Percentiles rank a stretch among this genome's conserved stretches.
These are phyloP conservation scores for Sebastes taczanowskii DNA, from an alignment of 2,797 vertebrate species.

Conservation along the genomic window DNA sequence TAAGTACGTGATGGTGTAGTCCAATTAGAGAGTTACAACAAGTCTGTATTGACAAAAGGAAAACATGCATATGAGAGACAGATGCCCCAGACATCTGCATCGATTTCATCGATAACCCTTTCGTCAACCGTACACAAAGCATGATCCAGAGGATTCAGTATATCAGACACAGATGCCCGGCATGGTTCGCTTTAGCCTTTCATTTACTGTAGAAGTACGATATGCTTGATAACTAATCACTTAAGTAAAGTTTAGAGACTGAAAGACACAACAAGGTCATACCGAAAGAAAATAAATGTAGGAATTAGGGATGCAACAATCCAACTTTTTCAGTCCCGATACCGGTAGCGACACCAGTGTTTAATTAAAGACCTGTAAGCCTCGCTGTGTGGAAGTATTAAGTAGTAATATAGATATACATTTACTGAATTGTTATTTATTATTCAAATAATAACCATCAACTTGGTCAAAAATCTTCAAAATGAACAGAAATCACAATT, in stretches of 20 bases:
- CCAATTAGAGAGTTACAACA: neutral
- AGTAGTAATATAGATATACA: too few relatives aligned
- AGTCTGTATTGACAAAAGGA: neutral
- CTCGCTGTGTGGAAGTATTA: too few relatives aligned
- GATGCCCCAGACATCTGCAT: conserved; percentile 11
- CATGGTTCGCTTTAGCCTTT: neutral
- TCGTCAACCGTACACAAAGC: neutral
- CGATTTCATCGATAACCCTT: neutral
- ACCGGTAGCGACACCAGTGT: neutral
- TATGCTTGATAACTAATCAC: conserved; percentile 12
- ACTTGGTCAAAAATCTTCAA: too few relatives aligned
- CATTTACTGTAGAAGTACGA: neutral
- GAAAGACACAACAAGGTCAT: neutral
- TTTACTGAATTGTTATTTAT: too few relatives aligned
- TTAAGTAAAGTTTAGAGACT: neutral
- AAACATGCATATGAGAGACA: neutral
- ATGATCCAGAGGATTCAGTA: neutral
- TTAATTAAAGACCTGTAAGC: neutral
- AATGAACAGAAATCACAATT: too few relatives aligned
- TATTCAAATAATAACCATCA: too few relatives aligned
- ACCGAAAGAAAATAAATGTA: neutral
- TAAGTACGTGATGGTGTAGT: neutral
- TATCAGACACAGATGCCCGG: conserved; percentile 26
- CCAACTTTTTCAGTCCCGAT: too few relatives aligned
- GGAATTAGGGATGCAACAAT: neutral